Evolutionary conservation across 1,140 invertebrate genomes (phyloP).

Genomic region (Micrasema longulum): DNA sequence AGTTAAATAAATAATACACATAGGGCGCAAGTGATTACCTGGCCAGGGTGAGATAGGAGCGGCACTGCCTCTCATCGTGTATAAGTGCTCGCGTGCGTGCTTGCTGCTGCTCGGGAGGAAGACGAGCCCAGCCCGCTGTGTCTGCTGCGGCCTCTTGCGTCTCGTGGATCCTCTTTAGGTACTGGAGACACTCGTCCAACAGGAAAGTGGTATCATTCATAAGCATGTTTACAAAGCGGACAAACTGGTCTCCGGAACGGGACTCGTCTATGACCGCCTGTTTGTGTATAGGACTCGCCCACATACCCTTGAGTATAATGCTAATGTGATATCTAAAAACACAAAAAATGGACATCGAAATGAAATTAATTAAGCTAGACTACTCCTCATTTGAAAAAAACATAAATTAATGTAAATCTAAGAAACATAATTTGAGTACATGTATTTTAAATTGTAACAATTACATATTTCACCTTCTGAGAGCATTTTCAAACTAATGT

Average conservation of each 20-base stretch:
- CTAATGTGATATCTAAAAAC: conserved; percentile 88
- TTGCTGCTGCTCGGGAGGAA: conserved; percentile 81
- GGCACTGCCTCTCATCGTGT: conserved; percentile 93
- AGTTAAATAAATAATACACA: background rate
- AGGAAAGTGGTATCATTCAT: conserved; percentile 99
- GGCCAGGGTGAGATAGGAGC: conserved; percentile 94
- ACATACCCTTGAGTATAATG: conserved; percentile 92
- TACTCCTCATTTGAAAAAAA: too few species aligned
- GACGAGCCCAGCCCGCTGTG: conserved; percentile 73
- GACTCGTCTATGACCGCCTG: conserved; percentile 85
- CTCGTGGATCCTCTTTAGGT: conserved; percentile 95
- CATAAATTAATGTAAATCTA: too few species aligned
- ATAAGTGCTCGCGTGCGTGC: conserved; percentile 81
- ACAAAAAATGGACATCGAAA: too few species aligned
- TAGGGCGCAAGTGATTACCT: too few species aligned
- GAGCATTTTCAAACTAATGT: too few species aligned
- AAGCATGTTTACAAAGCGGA: conserved; percentile 98
- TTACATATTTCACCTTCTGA: too few species aligned
- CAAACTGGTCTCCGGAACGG: conserved; percentile 91
- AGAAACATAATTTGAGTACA: too few species aligned
- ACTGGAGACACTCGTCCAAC: conserved; percentile 95
- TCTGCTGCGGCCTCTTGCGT: conserved; percentile 83
- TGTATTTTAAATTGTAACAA: too few species aligned
- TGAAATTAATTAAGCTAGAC: too few species aligned
- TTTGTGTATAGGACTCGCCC: conserved; percentile 76